Base-by-base conservation (phyloP, 2,888 invertebrate genomes). In the Troides aeacus region DNA sequence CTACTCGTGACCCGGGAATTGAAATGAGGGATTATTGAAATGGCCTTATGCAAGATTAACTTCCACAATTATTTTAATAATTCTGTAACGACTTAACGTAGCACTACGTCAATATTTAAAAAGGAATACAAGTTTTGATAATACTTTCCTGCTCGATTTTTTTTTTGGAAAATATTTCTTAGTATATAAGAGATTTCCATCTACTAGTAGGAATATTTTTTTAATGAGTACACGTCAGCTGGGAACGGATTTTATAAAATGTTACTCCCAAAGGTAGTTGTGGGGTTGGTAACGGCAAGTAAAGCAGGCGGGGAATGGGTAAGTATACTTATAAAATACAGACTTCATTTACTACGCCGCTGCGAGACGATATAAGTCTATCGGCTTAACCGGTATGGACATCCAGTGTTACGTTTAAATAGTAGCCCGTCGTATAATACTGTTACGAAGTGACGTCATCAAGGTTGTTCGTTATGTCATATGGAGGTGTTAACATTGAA, bases 391-490 rank as follows among this genome's bases (percentile, higher is more conserved):
- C 57, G 53, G 42, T 15, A 30, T 17, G 21, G 56, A 53, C 23
- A 21, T 58, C 23, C 58, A 66, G 63, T 63, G 59, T 23, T 42
- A 23, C n/a, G 23, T n/a, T 21, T 66, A 59, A 60, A 63, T 63
- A 30, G 42, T 39, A 24, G 23, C 62, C 56, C 39, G 39, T 21
- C 53, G 53, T 24, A 36, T 70, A 53, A 68, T 50, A 36, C 18
- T 30, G n/a, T 50, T 36, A 57, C 58, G 65, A 24, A 64, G 17
- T 70, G 62, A 70, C 66, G 70, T 70, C 66, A 70, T 17, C 63
- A 60, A 66, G 56, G 63, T 60, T 62, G 58, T 24, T 57, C 53
- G 21, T 63, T 70, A 66, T 53, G 53, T 70, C 66, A 59, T 24
- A 58, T 39, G 21, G 23, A 39, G 6, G 21, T 23, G 62, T 58